Evolutionary conservation across 2,888 invertebrate species (phyloP).

Genomic region (Balanococcus diminutus): DNA sequence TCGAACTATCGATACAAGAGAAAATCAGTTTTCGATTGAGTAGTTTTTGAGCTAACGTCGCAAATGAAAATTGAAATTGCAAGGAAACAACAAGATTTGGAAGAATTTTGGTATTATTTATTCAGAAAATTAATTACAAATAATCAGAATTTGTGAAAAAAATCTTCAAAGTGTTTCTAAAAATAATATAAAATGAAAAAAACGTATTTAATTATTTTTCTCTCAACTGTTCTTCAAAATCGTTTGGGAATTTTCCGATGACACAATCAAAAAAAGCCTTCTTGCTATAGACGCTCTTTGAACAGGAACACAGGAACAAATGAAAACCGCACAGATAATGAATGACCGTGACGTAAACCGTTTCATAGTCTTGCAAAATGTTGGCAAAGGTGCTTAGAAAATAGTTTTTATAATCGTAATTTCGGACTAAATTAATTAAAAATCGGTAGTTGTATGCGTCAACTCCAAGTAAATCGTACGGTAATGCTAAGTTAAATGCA

Average conservation of each 20-base stretch:
- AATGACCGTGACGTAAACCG: slow-evolving; percentile 25
- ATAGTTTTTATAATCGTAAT: background rate
- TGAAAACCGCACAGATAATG: slow-evolving; percentile 26
- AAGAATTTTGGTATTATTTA: background rate
- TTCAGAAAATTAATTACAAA: background rate
- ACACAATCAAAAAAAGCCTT: slow-evolving; percentile 38
- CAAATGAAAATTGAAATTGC: background rate
- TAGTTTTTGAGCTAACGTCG: background rate
- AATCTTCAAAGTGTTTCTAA: background rate
- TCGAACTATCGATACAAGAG: no score
- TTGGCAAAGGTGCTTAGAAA: slow-evolving; percentile 23
- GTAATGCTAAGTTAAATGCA: background rate
- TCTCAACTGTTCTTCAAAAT: background rate
- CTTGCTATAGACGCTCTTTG: background rate
- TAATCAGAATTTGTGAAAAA: background rate
- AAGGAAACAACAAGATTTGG: background rate
- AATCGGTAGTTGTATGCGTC: background rate
- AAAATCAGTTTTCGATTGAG: background rate
- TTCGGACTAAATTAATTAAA: background rate
- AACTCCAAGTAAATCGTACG: background rate
- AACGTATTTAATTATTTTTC: background rate
- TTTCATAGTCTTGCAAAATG: slow-evolving; percentile 8
- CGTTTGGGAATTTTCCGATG: background rate
- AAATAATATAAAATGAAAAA: background rate
- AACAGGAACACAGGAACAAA: slow-evolving; percentile 10